A percentile compares a stretch with the other conserved stretches of the same genome.
phyloP scores from a whole-genome alignment of 64 coral and sea anemone genomes.

The Dendronephthya gigantea region DNA sequence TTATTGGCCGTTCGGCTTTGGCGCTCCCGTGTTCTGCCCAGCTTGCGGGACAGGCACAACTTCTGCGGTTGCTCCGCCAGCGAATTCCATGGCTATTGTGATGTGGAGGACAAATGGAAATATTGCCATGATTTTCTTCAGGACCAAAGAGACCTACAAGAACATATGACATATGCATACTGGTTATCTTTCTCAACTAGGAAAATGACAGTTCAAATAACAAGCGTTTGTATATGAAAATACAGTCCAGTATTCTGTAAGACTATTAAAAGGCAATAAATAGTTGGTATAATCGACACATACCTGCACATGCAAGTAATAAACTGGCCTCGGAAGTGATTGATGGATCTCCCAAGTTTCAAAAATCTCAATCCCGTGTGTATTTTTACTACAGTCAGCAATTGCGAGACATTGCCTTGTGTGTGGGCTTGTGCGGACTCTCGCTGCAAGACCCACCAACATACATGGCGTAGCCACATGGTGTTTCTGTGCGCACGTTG shows the following conservation, averaged over 20 bases:
- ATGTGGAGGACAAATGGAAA: too few relatives aligned
- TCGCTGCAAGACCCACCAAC: neutral
- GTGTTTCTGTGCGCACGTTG: neutral
- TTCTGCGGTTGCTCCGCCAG: too few relatives aligned
- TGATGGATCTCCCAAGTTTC: neutral
- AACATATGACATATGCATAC: too few relatives aligned
- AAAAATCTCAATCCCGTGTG: neutral
- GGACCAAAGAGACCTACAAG: too few relatives aligned
- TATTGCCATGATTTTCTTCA: neutral
- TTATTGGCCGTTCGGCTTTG: too few relatives aligned
- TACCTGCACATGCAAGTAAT: neutral
- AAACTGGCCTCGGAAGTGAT: conserved; percentile 1
- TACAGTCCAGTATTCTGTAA: too few relatives aligned
- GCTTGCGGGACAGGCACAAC: too few relatives aligned
- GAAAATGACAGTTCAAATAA: too few relatives aligned
- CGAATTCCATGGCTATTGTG: neutral
- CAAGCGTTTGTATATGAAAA: too few relatives aligned
- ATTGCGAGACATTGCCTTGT: neutral
- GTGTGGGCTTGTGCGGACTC: neutral
- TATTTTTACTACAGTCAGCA: conserved; percentile 9
- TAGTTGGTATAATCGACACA: neutral
- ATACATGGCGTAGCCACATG: neutral
- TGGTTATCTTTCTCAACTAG: too few relatives aligned
- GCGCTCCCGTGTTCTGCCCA: too few relatives aligned
- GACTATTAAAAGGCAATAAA: too few relatives aligned